phyloP scores from a whole-genome alignment of 2,113 vertebrate species.

The Telmatochromis sp. region DNA sequence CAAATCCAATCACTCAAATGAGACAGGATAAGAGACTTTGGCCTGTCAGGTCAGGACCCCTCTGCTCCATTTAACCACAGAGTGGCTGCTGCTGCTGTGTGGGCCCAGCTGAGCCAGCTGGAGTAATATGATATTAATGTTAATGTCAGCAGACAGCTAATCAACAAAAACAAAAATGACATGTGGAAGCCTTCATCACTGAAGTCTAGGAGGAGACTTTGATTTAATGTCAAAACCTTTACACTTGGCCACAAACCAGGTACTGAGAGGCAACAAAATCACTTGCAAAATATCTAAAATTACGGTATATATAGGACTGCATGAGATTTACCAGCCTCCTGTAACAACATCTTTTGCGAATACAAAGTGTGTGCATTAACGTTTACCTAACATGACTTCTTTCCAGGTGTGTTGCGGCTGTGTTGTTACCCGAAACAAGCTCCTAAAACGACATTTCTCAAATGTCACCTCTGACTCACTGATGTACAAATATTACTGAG shows the following conservation, averaged over 20 bases:
- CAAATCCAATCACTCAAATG: background rate
- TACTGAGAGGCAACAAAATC: background rate
- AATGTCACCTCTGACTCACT: background rate
- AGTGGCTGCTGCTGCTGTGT: background rate
- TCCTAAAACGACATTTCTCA: background rate
- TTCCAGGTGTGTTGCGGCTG: background rate
- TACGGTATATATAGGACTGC: background rate
- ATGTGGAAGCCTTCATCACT: background rate
- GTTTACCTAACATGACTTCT: background rate
- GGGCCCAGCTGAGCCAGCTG: background rate
- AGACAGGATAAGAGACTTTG: constrained; percentile 6
- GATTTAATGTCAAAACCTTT: too few species aligned
- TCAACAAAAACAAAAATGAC: background rate
- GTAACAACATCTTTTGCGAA: background rate
- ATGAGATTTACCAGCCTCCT: accelerated
- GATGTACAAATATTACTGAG: accelerated
- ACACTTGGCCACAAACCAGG: background rate
- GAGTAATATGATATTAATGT: background rate
- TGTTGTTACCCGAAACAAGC: background rate
- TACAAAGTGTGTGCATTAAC: background rate
- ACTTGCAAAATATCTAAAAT: background rate
- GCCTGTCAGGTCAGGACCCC: constrained; percentile 8
- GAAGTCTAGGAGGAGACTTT: too few species aligned
- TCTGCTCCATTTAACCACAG: background rate
- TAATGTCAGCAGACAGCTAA: background rate